Base-by-base conservation (phyloP, 1,140 invertebrate genomes). In the Rhynchophorus ferrugineus region DNA sequence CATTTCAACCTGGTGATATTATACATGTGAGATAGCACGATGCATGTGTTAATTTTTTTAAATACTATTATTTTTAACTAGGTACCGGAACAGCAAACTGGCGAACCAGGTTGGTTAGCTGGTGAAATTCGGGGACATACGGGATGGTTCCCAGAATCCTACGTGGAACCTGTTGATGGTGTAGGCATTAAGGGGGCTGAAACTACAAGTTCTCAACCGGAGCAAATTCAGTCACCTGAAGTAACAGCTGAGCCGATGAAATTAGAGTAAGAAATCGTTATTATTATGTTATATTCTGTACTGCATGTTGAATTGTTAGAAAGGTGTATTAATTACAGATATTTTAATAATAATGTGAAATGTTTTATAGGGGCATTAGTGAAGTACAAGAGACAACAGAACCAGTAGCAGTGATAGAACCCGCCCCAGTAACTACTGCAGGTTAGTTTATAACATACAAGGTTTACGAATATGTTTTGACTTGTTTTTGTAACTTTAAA, bases 121-220 rank as follows among this genome's bases (percentile, higher is more conserved):
- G 96, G 96, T 3, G 88, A 92, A 65, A 80, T 92, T 20, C 77
- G 87, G 63, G 89, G 88, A 16, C 81, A 87, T 55, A 85, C 83
- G 3, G 95, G 95, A n/a, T 98, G 94, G 91, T 98, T 98, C 73
- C 95, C 96, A 2, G 91, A 96, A 71, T 90, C 91, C 3, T 98
- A 98, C 70, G 93, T 94, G 9, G 90, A 96, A 66, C 80, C 82
- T 20, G 69, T 92, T n/a, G 81, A 82, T 56, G 68, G 57, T 39
- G 58, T 56, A 3, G 62, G 54, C 33, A 66, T 66, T 36, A 65
- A 18, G 9, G 53, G 45, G 21, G 41, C 21, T 33, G 7, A 8
- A 14, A 44, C n/a, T 34, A 3, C 21, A 14, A 16, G 11, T 36
- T 2, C 45, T 3, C 8, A 14, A 20, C 9, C 19, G 2, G 14